These are phyloP conservation scores for Dermatemys mawii DNA, from an alignment of 2,113 vertebrate species.

Conservation along the genomic window DNA sequence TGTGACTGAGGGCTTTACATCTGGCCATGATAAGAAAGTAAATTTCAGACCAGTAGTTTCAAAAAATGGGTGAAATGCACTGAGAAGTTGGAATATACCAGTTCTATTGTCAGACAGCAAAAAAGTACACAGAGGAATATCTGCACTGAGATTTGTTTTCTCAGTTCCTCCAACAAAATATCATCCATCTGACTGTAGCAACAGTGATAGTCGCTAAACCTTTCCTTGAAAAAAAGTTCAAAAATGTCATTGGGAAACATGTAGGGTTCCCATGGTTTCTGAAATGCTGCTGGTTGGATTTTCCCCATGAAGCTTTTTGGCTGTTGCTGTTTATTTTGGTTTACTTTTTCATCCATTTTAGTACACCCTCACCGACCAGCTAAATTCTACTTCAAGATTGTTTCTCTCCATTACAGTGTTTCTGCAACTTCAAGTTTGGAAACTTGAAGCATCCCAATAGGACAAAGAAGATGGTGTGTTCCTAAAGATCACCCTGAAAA, in stretches of 20 bases:
- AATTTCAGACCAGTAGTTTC: not conserved
- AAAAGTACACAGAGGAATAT: not conserved
- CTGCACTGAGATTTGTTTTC: not conserved
- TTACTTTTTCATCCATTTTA: not conserved
- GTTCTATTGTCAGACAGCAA: not conserved
- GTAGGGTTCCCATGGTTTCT: not conserved
- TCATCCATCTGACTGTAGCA: conserved; percentile 9
- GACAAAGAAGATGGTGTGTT: not conserved
- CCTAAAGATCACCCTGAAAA: not conserved
- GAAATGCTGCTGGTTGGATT: not conserved
- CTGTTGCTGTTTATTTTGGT: not conserved
- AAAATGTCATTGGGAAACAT: not conserved
- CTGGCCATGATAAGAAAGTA: not conserved
- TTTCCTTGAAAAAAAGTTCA: conserved; percentile 32
- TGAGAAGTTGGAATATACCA: not conserved
- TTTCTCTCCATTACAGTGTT: not conserved
- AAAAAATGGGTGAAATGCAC: not conserved
- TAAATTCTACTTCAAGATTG: not conserved
- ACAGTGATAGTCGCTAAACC: conserved; percentile 10
- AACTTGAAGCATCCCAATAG: not conserved
- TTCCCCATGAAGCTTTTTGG: accelerated
- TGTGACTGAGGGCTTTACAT: not conserved
- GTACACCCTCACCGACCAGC: accelerated
- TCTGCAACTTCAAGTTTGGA: not conserved
- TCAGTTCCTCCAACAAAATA: conserved; percentile 20